Base-by-base conservation (phyloP, 2,888 invertebrate species). In the Spicauda simplicius region DNA sequence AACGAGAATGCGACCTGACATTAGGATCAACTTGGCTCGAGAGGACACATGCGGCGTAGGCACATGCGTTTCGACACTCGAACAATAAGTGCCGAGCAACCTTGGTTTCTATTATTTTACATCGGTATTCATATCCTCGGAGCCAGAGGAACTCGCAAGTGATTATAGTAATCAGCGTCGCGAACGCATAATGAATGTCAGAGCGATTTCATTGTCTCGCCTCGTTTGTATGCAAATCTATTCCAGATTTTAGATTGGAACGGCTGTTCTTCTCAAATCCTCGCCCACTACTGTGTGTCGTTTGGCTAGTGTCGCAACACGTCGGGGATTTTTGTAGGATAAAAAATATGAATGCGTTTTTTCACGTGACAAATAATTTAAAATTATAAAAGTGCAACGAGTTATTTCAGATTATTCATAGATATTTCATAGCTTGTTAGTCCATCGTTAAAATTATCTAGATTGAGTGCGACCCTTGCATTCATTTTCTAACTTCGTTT, bases 181-280 rank as follows among this genome's bases (percentile, higher is more conserved):
- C 74, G 52, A 70, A 70, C 75, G 80, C 74, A 79, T 82, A 81
- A 82, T 82, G 80, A 75, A 74, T 74, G 75, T 73, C 74, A 71
- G 69, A 68, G 75, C 76, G 76, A 79, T 80, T 80, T 82, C 82
- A 85, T 84, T 85, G 84, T 85, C 80, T 80, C 74, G 71, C 71
- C 77, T 80, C 74, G 75, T 83, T 79, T 72, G 69, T 77, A 82
- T 76, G 84, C 82, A 80, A 84, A 85, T 85, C 74, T 81, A 85
- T 84, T 80, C 81, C 72, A 74, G 77, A 79, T 80, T 76, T 73
- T 58, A 80, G 79, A 82, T 80, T 76, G 74, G 75, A 72, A 68
- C 69, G 50, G 65, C 33, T 68, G 62, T 68, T 68, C 62, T 57
- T 68, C 61, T 64, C 67, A 57, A 70, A 64, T 64, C 16, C 61